A percentile compares a stretch with the other conserved stretches of the same genome.
Evolutionary conservation across 2,888 invertebrate species (phyloP).

Genomic region (Heliconius aoede): DNA sequence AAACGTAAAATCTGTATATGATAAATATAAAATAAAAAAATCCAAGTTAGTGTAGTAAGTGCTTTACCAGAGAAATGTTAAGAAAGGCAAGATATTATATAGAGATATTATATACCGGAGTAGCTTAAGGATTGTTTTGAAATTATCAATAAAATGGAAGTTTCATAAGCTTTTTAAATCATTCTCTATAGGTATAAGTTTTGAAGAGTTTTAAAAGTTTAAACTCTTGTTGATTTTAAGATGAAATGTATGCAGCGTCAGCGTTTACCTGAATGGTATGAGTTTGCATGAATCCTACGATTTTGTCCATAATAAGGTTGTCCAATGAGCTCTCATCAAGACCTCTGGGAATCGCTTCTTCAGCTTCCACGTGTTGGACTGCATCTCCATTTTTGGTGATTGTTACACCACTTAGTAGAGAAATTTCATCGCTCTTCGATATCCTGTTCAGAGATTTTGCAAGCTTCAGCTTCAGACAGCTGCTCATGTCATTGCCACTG

Average conservation of each 20-base stretch:
- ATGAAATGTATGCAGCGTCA: not conserved
- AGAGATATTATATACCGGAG: too few species aligned
- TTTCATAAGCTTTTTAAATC: not conserved
- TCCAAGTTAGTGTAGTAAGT: not conserved
- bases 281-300: conserved; percentile 89
- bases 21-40: not conserved
- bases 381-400: conserved; percentile 86
- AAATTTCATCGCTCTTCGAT: conserved; percentile 86
- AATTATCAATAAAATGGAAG: not conserved
- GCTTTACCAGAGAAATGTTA: not conserved
- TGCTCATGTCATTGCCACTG: conserved; percentile 86
- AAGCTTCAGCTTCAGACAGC: conserved; percentile 91
- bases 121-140: not conserved
- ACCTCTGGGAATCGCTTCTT: conserved; percentile 89
- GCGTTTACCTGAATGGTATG: conserved; percentile 89
- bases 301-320: conserved; percentile 88
- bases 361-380: conserved; percentile 83
- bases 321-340: conserved; percentile 89
- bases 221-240: not conserved
- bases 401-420: conserved; percentile 89
- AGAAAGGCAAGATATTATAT: not conserved
- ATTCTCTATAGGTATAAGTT: not conserved
- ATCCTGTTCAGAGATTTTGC: conserved; percentile 90
- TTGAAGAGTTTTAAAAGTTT: not conserved
- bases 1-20: not conserved